A percentile compares a stretch with the other conserved stretches of the same genome.
Evolutionary conservation across 2,797 vertebrate genomes (phyloP).

Genomic region (Syndactyla subalaris): DNA sequence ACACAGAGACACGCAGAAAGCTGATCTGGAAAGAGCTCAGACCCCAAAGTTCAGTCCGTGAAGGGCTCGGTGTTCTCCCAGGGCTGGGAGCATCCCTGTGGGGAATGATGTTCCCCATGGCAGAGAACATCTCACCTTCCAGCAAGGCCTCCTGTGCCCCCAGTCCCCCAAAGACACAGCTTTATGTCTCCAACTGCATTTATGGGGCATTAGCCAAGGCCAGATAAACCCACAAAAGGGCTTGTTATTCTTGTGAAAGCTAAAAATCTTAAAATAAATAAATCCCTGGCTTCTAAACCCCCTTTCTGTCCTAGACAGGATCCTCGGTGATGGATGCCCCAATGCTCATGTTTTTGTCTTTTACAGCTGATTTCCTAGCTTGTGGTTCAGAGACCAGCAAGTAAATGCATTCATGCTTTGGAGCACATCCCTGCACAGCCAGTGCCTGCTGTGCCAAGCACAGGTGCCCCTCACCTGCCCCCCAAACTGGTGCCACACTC

Average conservation of each 20-base stretch:
- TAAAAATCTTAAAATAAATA: background rate
- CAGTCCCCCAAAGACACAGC: background rate
- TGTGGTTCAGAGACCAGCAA: background rate
- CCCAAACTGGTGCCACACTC: background rate
- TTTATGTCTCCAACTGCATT: accelerated
- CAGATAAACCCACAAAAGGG: background rate
- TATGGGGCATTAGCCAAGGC: background rate
- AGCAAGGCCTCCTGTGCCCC: background rate
- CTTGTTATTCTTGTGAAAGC: background rate
- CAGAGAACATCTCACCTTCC: background rate
- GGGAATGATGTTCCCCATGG: accelerated
- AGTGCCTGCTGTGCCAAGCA: background rate
- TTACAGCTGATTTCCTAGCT: background rate
- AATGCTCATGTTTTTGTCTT: accelerated
- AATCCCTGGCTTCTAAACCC: background rate
- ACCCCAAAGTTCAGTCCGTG: background rate
- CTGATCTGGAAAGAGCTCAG: background rate
- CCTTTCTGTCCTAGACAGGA: background rate
- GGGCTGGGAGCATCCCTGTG: background rate
- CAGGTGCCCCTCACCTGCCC: background rate
- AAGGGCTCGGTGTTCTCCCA: background rate
- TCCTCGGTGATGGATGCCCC: background rate
- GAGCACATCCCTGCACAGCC: background rate
- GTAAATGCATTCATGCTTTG: background rate
- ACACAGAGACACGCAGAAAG: background rate